Percentiles rank a stretch among this genome's conserved stretches.
Conservation (phyloP, 2,113 vertebrate species). For the Plotosus lineatus region DNA sequence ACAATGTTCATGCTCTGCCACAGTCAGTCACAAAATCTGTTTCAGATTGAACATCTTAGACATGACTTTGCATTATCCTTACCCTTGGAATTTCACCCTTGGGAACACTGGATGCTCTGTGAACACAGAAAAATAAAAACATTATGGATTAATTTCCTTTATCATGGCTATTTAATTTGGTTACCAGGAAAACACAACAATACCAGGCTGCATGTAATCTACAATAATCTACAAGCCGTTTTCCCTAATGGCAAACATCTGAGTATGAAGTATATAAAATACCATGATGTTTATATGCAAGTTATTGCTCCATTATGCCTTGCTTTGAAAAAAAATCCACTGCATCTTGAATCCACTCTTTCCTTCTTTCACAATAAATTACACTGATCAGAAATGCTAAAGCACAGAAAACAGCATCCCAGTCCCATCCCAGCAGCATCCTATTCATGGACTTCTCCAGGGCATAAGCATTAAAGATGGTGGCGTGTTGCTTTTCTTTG, state of each 20-base stretch:
- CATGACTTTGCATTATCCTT: slow-evolving; percentile 39
- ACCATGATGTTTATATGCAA: neutral
- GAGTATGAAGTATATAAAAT: neutral
- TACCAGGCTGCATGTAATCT: neutral
- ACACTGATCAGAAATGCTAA: slow-evolving; percentile 37
- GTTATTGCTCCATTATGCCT: slow-evolving; percentile 15
- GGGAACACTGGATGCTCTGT: slow-evolving; percentile 72
- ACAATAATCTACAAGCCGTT: neutral
- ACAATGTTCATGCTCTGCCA: slow-evolving; percentile 14
- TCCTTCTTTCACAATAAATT: slow-evolving; percentile 1
- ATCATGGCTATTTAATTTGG: neutral
- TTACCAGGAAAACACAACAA: slow-evolving; percentile 38
- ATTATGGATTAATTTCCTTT: neutral
- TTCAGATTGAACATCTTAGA: neutral
- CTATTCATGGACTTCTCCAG: no score
- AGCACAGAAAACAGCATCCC: slow-evolving; percentile 29
- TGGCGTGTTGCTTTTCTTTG: no score
- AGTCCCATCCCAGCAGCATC: no score
- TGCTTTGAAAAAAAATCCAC: slow-evolving; percentile 2
- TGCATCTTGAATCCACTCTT: neutral
- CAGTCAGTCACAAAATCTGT: neutral
- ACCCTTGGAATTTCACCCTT: slow-evolving; percentile 82
- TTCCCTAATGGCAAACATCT: neutral
- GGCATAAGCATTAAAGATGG: no score
- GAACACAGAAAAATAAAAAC: slow-evolving; percentile 42